Evolutionary conservation across 2,797 vertebrate species (phyloP), one percentile per base, ranked within the genome.

Genomic region (Gouania willdenowi): DNA sequence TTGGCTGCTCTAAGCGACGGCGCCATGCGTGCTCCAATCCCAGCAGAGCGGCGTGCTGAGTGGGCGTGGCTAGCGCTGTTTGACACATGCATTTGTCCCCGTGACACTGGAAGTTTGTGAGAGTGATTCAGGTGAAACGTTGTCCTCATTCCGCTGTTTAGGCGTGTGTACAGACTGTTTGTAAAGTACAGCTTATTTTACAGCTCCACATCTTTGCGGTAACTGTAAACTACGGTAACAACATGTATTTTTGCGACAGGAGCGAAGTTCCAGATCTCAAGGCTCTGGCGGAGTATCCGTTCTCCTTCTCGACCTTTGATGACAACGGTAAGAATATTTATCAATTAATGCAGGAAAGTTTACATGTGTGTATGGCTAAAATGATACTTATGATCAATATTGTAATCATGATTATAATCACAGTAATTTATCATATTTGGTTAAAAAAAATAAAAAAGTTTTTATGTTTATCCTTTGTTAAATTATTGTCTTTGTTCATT

Each of bases 201-300:
- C n/a, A n/a, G n/a, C n/a, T n/a, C n/a, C n/a, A n/a, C n/a, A n/a
- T n/a, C n/a, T n/a, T n/a, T n/a, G n/a, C n/a, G n/a, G n/a, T n/a
- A n/a, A n/a, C n/a, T n/a, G n/a, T n/a, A n/a, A n/a, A n/a, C n/a
- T n/a, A n/a, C n/a, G n/a, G n/a, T 0, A 79, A 66, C 14, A 60
- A 67, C 5, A 17, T 66, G 2, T 8, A 75, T 16, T 38, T 51
- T 3, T 80, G 51, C 30, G 83, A 82, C 2, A 82, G 87, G 86
- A 71, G 58, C 46, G 76, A 82, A 50, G 88, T 92, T 37, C 88
- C 92, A 0, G 92, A 94, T 68, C 87, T 94, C 41, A 94, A 87
- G 75, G 88, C 90, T 2, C 59, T 95, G 53, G 81, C 91, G 52
- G 92, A 94, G 31, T 92, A 90, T 34, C 88, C 92, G n/a, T 78